Evolutionary conservation across 1,140 invertebrate species (phyloP).

Genomic region (Conopomorpha cramerella): DNA sequence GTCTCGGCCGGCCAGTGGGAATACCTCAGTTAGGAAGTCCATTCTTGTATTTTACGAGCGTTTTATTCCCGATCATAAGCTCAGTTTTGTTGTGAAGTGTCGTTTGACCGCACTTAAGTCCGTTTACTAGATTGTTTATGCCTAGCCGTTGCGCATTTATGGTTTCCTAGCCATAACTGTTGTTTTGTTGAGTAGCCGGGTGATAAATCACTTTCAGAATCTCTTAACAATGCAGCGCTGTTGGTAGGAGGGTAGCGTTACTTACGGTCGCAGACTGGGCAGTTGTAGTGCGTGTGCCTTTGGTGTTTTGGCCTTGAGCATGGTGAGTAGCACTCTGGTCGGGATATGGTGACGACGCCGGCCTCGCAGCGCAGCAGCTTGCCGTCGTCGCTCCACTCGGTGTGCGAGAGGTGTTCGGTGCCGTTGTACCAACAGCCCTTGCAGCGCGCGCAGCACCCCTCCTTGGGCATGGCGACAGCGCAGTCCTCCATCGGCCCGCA

Average conservation of each 20-base stretch:
- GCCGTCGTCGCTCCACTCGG: slow-evolving; percentile 81
- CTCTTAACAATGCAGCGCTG: too few species aligned
- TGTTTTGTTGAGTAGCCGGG: too few species aligned
- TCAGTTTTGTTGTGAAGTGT: too few species aligned
- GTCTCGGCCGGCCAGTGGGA: neutral
- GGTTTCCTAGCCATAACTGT: too few species aligned
- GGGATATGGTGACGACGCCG: slow-evolving; percentile 80
- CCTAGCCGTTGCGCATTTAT: too few species aligned
- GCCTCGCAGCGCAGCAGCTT: slow-evolving; percentile 75
- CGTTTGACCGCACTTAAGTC: too few species aligned
- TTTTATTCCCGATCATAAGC: too few species aligned
- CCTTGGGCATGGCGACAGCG: slow-evolving; percentile 41
- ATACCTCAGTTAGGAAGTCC: too few species aligned
- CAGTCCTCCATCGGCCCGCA: slow-evolving; percentile 43
- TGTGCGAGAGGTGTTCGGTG: slow-evolving; percentile 71
- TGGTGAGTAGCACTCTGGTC: slow-evolving; percentile 77
- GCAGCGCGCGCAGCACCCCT: slow-evolving; percentile 44
- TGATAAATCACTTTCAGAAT: too few species aligned
- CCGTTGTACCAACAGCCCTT: slow-evolving; percentile 77
- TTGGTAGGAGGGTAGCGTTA: too few species aligned
- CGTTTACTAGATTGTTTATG: too few species aligned
- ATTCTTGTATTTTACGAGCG: too few species aligned
- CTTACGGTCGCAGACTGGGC: slow-evolving; percentile 75
- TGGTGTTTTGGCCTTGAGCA: slow-evolving; percentile 72
- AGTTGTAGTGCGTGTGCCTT: slow-evolving; percentile 72